Base-by-base conservation (phyloP, 2,888 invertebrate species). In the Thecocarcelia acutangulata region DNA sequence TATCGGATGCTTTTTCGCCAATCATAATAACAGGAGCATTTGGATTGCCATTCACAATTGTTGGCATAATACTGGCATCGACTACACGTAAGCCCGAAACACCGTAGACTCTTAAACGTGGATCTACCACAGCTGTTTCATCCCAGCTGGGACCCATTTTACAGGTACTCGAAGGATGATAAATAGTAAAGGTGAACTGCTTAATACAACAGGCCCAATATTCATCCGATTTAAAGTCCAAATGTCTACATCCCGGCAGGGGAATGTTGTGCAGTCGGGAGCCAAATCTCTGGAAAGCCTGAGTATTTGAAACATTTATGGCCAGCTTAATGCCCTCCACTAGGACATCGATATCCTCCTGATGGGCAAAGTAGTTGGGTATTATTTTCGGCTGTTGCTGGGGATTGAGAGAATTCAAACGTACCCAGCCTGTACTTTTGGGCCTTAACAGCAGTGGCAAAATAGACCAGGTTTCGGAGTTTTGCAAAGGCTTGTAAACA, bases 11-110 rank as follows among this genome's bases (percentile, higher is more conserved):
- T 89, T 97, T 97, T 87, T 97, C 97, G 0, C 95, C 97, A 66
- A 97, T 97, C 96, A 97, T 97, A 54, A 97, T 96, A 1, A 94
- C 94, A 0, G 96, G 96, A 0, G 97, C 97, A 89, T 97, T 97
- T 0, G 97, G 96, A 91, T 97, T 97, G 0, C 97, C 97, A 88
- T 96, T 97, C 13, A 96, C 93, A 80, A 97, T 97, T 1, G 93
- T 94, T 0, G 97, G 97, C 97, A 97, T 97, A 66, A 97, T 94
- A 83, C 96, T 96, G 0, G 96, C 96, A 88, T 97, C 97, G 0
- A 94, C 94, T 0, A 97, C 96, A 80, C 97, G 92, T 24, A 97
- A 90, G 33, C 95, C 94, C 1, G 94, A 93, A 0, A 97, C 93
- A 0, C 96, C 97, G 84, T 96, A 94, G 0, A 97, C 96, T 21